Base-by-base conservation (phyloP, 2,888 invertebrate genomes). In the Drosophila limbata region DNA sequence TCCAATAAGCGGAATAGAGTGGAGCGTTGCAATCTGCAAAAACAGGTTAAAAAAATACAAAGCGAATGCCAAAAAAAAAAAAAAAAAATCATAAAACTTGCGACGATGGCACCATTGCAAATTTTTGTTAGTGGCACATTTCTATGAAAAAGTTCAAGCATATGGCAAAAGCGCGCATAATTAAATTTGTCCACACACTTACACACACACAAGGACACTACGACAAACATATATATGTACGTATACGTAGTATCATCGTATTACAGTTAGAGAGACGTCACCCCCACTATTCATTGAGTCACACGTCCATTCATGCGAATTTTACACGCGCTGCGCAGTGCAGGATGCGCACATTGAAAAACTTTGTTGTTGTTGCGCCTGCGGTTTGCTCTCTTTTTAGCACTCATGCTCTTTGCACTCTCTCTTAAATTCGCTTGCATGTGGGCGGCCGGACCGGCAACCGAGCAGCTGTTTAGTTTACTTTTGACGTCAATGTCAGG, bases 121-220 rank as follows among this genome's bases (percentile, higher is more conserved):
- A 81, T 88, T 84, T 84, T 73, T 70, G 63, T 79, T 68, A 70
- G 72, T 67, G 74, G 74, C 57, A 68, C 68, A 68, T 74, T 74
- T 74, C 79, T 78, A 79, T 74, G 69, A 64, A 74, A 65, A 69
- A 67, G 64, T 71, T 71, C 79, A 84, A 89, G 73, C 84, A 84
- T 89, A 84, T 84, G 89, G 84, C 69, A 87, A 86, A 73, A 83
- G 75, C 87, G 83, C 83, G 89, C 81, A 83, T 83, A 88, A 83
- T 88, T 83, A 70, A 84, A 78, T 87, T 84, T 89, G 73, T 60
- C 63, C 52, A 64, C 65, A 61, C 8, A 52, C 40, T 53, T 15
- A 28, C 48, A 61, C 47, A 61, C 42, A 48, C 17, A 61, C 42
- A 48, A 15, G 28, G 5, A 42, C 25, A 21, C 8, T 28, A 28